These are phyloP conservation scores for Aleadryas rufinucha DNA, from an alignment of 2,113 vertebrate species.

Conservation along the genomic window DNA sequence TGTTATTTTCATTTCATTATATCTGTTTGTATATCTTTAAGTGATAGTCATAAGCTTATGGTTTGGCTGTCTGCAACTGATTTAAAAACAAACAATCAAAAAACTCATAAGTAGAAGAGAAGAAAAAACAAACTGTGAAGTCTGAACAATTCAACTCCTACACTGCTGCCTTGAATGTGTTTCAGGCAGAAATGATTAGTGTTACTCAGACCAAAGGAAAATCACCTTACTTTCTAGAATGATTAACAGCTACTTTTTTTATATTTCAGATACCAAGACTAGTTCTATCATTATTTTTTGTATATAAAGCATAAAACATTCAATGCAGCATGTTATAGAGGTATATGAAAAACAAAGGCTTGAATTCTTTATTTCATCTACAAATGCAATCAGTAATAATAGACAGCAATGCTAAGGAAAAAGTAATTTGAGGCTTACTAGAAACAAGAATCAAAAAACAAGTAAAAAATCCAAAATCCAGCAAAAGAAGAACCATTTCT, in stretches of 20 bases:
- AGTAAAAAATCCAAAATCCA: not conserved
- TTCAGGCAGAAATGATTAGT: constrained; percentile 10
- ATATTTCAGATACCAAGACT: not conserved
- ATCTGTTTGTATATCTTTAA: not conserved
- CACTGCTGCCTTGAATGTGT: not conserved
- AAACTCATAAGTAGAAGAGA: not conserved
- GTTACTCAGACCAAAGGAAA: constrained; percentile 27
- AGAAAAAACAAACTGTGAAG: not conserved
- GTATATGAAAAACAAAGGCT: not conserved
- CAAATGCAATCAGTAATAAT: not conserved
- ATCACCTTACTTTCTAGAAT: not conserved
- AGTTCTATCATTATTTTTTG: not conserved
- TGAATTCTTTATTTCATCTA: not conserved
- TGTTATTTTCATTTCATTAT: not conserved
- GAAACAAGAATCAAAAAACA: not conserved
- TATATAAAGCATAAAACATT: not conserved
- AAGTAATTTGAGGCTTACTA: not conserved
- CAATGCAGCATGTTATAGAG: not conserved
- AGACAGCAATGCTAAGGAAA: not conserved
- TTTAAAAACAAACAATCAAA: not conserved
- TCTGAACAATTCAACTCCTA: not conserved
- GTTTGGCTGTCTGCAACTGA: not conserved
- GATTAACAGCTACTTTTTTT: not conserved
- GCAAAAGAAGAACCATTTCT: not conserved
- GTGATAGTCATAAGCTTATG: not conserved